Evolutionary conservation across 1,140 invertebrate species (phyloP), one percentile per base, ranked within the genome.

Genomic region (Eupristina koningsbergeri): DNA sequence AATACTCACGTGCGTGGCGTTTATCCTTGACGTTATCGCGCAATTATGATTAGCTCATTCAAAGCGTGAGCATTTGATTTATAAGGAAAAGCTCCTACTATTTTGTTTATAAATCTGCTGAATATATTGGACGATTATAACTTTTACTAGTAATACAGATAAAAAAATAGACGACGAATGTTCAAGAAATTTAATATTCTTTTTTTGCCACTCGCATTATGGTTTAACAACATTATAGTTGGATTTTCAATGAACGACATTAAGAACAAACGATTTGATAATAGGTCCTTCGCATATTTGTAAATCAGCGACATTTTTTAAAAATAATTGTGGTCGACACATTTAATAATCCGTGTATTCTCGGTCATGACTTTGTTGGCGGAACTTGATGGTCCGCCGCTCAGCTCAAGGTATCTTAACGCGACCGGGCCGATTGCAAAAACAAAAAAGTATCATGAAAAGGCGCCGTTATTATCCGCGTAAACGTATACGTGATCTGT

Each of bases 361-460:
- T 78, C 81, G 64, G 80, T 84, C 77, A 75, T 75, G 83, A 84
- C 53, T 80, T 79, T 84, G 83, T 80, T 87, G 84, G 85, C 86
- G 87, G 87, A 87, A 88, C 86, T 87, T 88, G 87, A 85, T 87
- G 86, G 86, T 88, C 86, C 86, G 77, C 84, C 86, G 87, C 81
- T 86, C 86, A 79, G 85, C 84, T 86, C 86, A 88, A 87, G 86
- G 87, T 85, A 63, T 36, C 73, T 69, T 71, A 19, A 53, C 34
- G 26, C 26, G 73, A 69, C 63, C 34, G 41, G 77, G 74, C 31
- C n/a, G 74, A 8, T n/a, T n/a, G n/a, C n/a, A n/a, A n/a, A n/a
- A 1, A 47, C 9, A 39, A 76, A 81, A 81, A 82, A 79, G 39
- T 75, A 85, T 81, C 85, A 85, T 83, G 58, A 84, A 50, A 47